Evolutionary conservation across 2,113 vertebrate species (phyloP), one percentile per base, ranked within the genome.

Genomic region (Panthera tigris): DNA sequence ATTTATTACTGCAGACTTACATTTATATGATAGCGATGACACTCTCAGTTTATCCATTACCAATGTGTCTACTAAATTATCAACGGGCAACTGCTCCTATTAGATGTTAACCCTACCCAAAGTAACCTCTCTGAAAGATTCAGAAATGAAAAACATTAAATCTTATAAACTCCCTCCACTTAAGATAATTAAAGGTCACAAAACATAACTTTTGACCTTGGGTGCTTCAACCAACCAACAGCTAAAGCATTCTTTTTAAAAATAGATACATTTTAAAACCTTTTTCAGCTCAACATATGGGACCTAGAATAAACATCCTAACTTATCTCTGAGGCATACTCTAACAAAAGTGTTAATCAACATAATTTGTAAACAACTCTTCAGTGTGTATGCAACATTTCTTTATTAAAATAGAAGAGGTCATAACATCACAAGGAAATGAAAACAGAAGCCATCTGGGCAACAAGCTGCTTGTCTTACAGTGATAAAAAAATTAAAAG

Each of bases 391-490:
- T 10, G 50, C 52, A 96, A 83, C 52, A 92, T 92, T 89, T 96
- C 92, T 84, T 95, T 83, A 97, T 76, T 97, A 93, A 68, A 96
- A n/a, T 45, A 96, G 95, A 95, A 97, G 89, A 97, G 89, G 96
- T 97, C 82, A 19, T 79, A 93, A 92, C 90, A 97, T 93, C 83
- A 93, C 86, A 98, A 93, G 91, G 92, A 98, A 96, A 91, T 91
- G 55, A 97, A 97, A 97, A 97, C 86, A 96, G 89, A 97, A 97
- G 83, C 89, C 96, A 96, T 96, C 73, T 97, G 95, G 89, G 86
- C 89, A 91, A 73, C 61, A 96, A 96, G 48, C 65, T 95, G 57
- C 48, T 93, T 39, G 39, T 86, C 48, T 84, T 66, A 91, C 4
- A 84, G 61, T 21, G 50, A 93, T 48, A 61, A 78, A 25, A 31